These are phyloP conservation scores for Mythimna loreyi DNA, from an alignment of 2,888 invertebrate genomes.

Conservation along the genomic window DNA sequence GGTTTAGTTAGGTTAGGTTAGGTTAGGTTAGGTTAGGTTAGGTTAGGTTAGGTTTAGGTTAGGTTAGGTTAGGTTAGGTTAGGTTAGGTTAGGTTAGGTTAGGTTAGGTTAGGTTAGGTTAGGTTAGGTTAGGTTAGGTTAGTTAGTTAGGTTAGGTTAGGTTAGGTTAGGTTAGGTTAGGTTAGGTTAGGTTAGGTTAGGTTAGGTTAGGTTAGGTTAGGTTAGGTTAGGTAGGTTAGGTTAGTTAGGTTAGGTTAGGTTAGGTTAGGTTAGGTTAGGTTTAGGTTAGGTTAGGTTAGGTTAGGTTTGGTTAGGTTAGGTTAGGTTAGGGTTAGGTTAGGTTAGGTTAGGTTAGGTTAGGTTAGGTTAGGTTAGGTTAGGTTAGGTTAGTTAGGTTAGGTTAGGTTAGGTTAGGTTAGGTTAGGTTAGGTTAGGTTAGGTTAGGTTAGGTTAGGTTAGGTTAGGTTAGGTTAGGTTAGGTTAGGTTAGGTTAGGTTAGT, in stretches of 20 bases:
- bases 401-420: too few species aligned
- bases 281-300: too few species aligned
- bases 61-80: conserved; percentile 1
- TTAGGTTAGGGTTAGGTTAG: too few species aligned
- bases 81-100: neutral
- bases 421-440: conserved; percentile 7
- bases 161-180: conserved; percentile 3
- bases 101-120: conserved; percentile 1
- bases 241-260: too few species aligned
- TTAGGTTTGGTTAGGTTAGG: too few species aligned
- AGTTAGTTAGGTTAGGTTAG: conserved; percentile 3
- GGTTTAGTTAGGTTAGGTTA: neutral
- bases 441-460: conserved; percentile 21
- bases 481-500: too few species aligned
- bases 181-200: neutral
- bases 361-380: too few species aligned
- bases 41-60: neutral
- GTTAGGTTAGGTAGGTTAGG: too few species aligned
- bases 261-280: too few species aligned
- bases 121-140: conserved; percentile 1
- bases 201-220: too few species aligned
- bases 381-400: too few species aligned
- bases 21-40: neutral
- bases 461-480: conserved; percentile 24
- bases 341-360: too few species aligned